Percentiles rank a stretch among this genome's conserved stretches.
Evolutionary conservation across 2,113 vertebrate species (phyloP).

Genomic region (Lasiurus borealis): DNA sequence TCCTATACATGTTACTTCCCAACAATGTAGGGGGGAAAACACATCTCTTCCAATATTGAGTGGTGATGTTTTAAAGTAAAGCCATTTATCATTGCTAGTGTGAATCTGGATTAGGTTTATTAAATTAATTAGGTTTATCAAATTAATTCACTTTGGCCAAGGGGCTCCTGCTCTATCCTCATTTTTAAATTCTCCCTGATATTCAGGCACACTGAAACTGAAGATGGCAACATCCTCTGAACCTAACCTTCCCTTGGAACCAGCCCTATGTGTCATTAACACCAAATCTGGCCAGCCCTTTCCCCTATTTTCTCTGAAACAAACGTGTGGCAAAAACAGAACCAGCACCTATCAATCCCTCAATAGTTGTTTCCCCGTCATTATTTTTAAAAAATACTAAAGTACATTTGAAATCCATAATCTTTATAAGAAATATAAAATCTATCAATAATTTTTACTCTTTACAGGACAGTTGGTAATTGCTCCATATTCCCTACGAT

Average conservation of each 20-base stretch:
- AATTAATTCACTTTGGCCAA: neutral
- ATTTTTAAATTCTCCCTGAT: neutral
- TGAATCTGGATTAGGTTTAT: neutral
- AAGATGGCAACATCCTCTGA: neutral
- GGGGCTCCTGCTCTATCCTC: neutral
- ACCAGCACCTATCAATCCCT: neutral
- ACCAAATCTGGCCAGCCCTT: neutral
- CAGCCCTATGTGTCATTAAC: neutral
- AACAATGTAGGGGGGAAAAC: neutral
- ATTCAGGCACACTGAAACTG: neutral
- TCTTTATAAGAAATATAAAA: neutral
- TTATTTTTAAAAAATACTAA: conserved; percentile 7
- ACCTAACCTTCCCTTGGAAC: neutral
- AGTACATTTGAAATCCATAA: neutral
- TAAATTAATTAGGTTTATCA: too few species aligned
- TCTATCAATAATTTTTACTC: neutral
- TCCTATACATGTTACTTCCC: neutral
- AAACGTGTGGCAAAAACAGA: neutral
- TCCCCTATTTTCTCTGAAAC: neutral
- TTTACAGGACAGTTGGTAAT: neutral
- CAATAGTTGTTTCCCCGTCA: neutral
- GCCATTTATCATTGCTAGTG: neutral
- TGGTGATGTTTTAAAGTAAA: neutral
- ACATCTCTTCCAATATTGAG: neutral
- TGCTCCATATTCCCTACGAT: neutral